Evolutionary conservation across 2,113 vertebrate species (phyloP), one percentile per base, ranked within the genome.

Genomic region (Nannobrachium achirus): DNA sequence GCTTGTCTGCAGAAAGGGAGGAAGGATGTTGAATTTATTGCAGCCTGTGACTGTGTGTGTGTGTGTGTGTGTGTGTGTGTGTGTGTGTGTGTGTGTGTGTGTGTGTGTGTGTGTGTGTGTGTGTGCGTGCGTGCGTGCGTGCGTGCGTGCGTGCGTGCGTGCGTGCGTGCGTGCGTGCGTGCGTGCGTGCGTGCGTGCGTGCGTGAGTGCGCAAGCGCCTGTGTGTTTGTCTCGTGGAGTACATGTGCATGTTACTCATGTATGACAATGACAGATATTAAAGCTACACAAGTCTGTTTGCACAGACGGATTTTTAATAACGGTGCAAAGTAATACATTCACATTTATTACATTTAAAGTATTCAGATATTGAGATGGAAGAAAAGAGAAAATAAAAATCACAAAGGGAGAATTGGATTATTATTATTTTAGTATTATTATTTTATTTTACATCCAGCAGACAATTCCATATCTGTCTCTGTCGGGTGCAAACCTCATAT

Each of bases 21-120:
- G 50, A 18, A 75, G 68, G 78, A 74, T 63, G 73, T 44, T 76
- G 78, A 82, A 81, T 82, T 81, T 70, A 85, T 55, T 71, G 58
- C 64, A 44, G 63, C 14, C 16, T 71, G 73, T 64, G 33, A 60
- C n/a, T 7, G 63, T 40, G 66, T 56, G 57, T 53, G 15, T 72
- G 66, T n/a, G 10, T 63, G 61, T 48, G 56, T 64, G 41, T 18
- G 25, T 49, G 40, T 15, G 11, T n/a, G 18, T n/a, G 25, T 55
- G 52, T 13, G 19, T 55, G 52, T 20, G 9, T 55, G 52, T 55
- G 7, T 33, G 40, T 15, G 11, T n/a, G 18, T n/a, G 25, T 13
- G 19, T 33, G 13, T 50, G 48, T 46, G 1, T 56, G 40, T 66
- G n/a, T 59, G 57, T 60, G 39, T 60, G 57, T 60, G 41, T 55